Percentiles rank a stretch among this genome's conserved stretches.
phyloP scores from a whole-genome alignment of 2,797 vertebrate species.

The Phrynocephalus guinanensis region DNA sequence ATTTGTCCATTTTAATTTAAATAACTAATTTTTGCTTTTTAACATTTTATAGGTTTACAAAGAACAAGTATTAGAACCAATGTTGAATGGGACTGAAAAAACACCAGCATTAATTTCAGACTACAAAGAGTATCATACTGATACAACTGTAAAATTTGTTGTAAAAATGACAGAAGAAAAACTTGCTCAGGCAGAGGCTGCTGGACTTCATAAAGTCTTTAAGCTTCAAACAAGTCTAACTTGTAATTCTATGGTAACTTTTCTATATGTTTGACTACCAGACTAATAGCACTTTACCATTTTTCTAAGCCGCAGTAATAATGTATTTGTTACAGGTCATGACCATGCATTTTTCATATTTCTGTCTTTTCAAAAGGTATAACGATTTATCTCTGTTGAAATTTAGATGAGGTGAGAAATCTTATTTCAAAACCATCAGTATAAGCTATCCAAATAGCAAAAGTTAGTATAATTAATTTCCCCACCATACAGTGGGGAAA shows the following conservation, averaged over 20 bases:
- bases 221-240: constrained; percentile 98
- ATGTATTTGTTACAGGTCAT: not conserved
- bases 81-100: constrained; percentile 97
- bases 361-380: not conserved
- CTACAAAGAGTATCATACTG: constrained; percentile 99
- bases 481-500: too few relatives aligned
- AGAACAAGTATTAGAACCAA: constrained; percentile 96
- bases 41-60: constrained; percentile 87
- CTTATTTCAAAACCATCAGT: not conserved
- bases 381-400: not conserved
- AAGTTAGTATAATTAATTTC: too few relatives aligned
- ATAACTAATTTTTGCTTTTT: not conserved
- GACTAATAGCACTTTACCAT: constrained; percentile 37
- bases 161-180: constrained; percentile 99
- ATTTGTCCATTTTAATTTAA: constrained; percentile 7
- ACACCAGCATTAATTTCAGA: constrained; percentile 95
- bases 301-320: constrained; percentile 4
- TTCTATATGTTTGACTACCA: constrained; percentile 67
- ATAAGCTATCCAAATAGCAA: too few relatives aligned
- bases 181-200: constrained; percentile 93
- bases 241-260: constrained; percentile 97
- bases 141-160: constrained; percentile 96
- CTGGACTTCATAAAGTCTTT: constrained; percentile 97
- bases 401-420: not conserved
- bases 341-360: constrained; percentile 6